Evolutionary conservation across 2,797 vertebrate genomes (phyloP), one percentile per base, ranked within the genome.

Genomic region (Notamacropus eugenii): DNA sequence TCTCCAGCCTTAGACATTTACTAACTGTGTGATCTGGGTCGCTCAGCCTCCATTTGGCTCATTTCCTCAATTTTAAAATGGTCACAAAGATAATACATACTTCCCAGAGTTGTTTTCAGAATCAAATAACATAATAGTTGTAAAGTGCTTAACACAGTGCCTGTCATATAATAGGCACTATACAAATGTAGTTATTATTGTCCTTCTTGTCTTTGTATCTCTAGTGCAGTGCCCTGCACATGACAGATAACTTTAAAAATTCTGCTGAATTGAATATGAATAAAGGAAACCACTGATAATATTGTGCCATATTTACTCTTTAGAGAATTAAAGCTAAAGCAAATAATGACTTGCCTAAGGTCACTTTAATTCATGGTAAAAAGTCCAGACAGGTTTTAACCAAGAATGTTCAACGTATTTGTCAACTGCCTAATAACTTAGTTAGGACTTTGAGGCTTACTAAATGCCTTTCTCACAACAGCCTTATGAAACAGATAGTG

Each of bases 161-260:
- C 59, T 74, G 55, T 19, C 31, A 31, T 16, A 24, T 40, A 58
- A 16, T 54, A 6, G 56, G 31, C 16, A 57, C 22, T 92, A 24
- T 67, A 4, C 55, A 90, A 46, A 54, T 90, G 5, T 59, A 90
- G 24, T 56, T n/a, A 40, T 28, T 92, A 92, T 46, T 90, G 91
- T 40, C 95, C 93, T 91, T 92, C 55, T 96, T 90, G 19, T 90
- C 4, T 92, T 55, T 13, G 91, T 50, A 52, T 57, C 14, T 31
- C 14, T 67, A 16, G 5, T 67, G 14, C 34, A 67, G 62, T n/a
- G 14, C 34, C 14, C 34, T 16, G 12, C 59, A 67, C 31, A n/a
- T 67, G 13, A 5, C 5, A n/a, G 34, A 67, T 67, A 67, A 67
- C 5, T n/a, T n/a, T 5, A 67, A 67, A 67, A 19, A n/a, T 67